Percentiles rank a stretch among this genome's conserved stretches.
These are phyloP conservation scores for Rattus norvegicus DNA, from an alignment of 2,113 vertebrate genomes.

Conservation along the genomic window GRCr8 NC_086021.1:154538001-154538500, in stretches of 20 bases:
- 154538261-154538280: background rate
- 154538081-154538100: background rate
- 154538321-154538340: background rate
- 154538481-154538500: background rate
- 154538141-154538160: background rate
- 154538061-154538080: background rate
- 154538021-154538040: background rate
- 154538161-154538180: background rate
- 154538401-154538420: slow-evolving; percentile 25
- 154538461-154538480: slow-evolving; percentile 31
- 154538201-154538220: background rate
- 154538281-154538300: background rate
- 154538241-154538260: background rate
- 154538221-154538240: background rate
- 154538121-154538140: background rate
- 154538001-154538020: too few relatives aligned
- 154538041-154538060: background rate
- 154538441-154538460: slow-evolving; percentile 13
- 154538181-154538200: background rate
- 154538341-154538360: background rate
- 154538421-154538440: background rate
- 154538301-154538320: background rate
- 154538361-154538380: background rate
- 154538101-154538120: slow-evolving; percentile 28
- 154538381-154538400: background rate